Evolutionary conservation across 2,113 vertebrate species (phyloP).

Genomic region (Ursus arctos): DNA sequence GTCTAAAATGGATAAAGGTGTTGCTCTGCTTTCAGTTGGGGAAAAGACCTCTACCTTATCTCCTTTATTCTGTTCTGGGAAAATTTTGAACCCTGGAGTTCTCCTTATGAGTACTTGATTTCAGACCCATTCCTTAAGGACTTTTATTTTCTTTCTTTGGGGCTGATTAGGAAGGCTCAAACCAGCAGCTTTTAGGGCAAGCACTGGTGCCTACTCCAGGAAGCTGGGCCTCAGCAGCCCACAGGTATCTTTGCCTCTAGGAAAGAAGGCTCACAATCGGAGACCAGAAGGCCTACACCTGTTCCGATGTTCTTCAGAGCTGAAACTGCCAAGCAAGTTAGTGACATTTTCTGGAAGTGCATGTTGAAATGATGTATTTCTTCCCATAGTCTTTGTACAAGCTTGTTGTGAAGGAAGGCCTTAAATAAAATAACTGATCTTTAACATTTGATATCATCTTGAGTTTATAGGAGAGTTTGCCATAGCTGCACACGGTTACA

Average conservation of each 20-base stretch:
- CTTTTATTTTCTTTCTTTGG: background rate
- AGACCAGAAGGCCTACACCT: background rate
- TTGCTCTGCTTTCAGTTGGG: background rate
- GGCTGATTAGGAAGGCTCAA: background rate
- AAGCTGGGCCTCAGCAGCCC: background rate
- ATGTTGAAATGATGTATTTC: background rate
- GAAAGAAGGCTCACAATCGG: background rate
- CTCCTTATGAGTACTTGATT: background rate
- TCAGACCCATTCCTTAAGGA: background rate
- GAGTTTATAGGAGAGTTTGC: background rate
- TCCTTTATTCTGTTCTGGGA: background rate
- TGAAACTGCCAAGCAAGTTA: background rate
- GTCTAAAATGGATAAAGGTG: background rate
- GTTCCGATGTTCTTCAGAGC: background rate
- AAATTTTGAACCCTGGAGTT: background rate
- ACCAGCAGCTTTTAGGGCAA: background rate
- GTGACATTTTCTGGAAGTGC: conserved; percentile 7
- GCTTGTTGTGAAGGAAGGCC: background rate
- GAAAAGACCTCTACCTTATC: background rate
- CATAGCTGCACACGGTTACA: background rate
- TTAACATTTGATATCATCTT: conserved; percentile 8
- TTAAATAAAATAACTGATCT: background rate
- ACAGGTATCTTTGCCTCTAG: no score
- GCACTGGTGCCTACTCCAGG: no score
- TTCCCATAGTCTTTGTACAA: background rate